Evolutionary conservation across 2,888 invertebrate species (phyloP).

Genomic region (Watsonalla binaria): DNA sequence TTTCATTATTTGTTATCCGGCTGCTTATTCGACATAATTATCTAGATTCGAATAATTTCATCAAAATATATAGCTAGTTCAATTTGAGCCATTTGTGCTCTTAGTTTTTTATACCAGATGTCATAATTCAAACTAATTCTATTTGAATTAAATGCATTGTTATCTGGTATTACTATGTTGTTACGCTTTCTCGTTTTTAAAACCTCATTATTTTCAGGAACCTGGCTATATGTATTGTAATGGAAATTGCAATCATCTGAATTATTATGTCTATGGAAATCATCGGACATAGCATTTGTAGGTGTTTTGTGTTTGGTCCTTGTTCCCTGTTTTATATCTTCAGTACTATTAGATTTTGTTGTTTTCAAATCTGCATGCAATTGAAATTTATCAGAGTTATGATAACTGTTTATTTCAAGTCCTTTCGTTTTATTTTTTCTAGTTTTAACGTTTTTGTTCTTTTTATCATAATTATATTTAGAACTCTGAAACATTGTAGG

Average conservation of each 20-base stretch:
- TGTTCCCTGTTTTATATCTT: not conserved
- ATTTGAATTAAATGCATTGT: too few relatives aligned
- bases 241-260: too few relatives aligned
- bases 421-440: not conserved
- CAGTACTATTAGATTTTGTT: not conserved
- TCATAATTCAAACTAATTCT: constrained; percentile 19
- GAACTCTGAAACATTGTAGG: not conserved
- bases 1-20: too few relatives aligned
- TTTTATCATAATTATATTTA: not conserved
- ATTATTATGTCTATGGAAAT: not conserved
- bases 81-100: constrained; percentile 42
- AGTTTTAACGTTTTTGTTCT: not conserved
- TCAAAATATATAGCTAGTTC: constrained; percentile 50
- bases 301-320: not conserved
- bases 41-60: constrained; percentile 28
- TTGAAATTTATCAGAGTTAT: not conserved
- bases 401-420: not conserved
- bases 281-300: not conserved
- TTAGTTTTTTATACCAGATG: constrained; percentile 54
- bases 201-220: too few relatives aligned
- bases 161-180: too few relatives aligned
- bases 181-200: too few relatives aligned
- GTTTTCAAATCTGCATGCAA: not conserved
- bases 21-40: too few relatives aligned
- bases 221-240: too few relatives aligned